Conservation (phyloP, 2,113 vertebrate species). For the Clarias gariepinus region DNA sequence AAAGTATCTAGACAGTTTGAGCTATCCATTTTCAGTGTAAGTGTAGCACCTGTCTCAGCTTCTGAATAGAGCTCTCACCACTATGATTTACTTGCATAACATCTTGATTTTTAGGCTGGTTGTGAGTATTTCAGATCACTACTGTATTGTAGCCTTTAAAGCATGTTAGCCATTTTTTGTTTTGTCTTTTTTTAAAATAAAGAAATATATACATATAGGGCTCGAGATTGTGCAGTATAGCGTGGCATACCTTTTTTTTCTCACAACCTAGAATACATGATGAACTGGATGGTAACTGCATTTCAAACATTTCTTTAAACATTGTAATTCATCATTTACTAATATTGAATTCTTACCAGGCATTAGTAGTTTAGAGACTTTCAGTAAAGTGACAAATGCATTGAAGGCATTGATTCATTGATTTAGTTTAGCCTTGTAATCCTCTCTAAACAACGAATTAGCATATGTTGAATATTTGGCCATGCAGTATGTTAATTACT, state of each 20-base stretch:
- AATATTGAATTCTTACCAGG: background rate
- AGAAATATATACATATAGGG: no score
- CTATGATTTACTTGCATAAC: background rate
- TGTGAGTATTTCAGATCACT: background rate
- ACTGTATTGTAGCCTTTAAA: no score
- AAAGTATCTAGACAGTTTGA: background rate
- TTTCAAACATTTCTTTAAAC: background rate
- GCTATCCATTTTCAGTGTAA: background rate
- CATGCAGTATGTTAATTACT: constrained; percentile 13
- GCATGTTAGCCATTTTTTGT: no score
- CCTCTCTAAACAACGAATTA: background rate
- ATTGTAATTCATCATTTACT: background rate
- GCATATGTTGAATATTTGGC: background rate
- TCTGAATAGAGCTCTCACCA: background rate
- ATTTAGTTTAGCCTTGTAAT: background rate
- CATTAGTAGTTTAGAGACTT: background rate
- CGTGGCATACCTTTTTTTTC: no score
- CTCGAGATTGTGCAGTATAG: no score
- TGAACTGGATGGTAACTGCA: background rate
- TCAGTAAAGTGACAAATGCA: background rate
- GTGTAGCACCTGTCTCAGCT: background rate
- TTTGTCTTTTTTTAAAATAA: no score
- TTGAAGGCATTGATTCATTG: background rate
- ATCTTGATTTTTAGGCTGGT: background rate
- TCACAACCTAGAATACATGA: no score